phyloP scores from a whole-genome alignment of 2,888 invertebrate species.

The Sepioteuthis lessoniana region DNA sequence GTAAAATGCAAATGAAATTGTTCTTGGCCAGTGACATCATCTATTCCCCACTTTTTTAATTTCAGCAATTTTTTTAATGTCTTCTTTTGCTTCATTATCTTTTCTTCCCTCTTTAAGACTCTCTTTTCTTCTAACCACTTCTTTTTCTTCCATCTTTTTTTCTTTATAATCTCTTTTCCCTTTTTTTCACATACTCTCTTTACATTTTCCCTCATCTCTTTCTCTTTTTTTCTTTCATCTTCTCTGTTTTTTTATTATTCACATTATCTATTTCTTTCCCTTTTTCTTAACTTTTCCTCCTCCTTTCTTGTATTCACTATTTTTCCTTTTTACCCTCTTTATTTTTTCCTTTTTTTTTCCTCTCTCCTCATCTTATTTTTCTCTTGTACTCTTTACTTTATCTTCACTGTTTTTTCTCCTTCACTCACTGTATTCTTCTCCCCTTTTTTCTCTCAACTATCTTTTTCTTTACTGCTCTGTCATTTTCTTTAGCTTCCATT shows the following conservation, averaged over 20 bases:
- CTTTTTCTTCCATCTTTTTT: not conserved
- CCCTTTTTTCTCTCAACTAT: not conserved
- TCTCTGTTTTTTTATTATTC: not conserved
- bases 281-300: not conserved
- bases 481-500: not conserved
- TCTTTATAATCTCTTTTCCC: not conserved
- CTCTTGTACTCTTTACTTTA: not conserved
- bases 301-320: too few relatives aligned
- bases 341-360: not conserved
- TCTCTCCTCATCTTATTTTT: not conserved
- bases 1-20: too few relatives aligned
- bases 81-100: too few relatives aligned
- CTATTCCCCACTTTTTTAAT: too few relatives aligned
- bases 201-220: not conserved
- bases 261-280: not conserved
- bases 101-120: too few relatives aligned
- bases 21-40: too few relatives aligned
- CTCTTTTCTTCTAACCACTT: too few relatives aligned
- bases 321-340: not conserved
- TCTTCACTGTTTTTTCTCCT: not conserved
- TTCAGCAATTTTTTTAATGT: too few relatives aligned
- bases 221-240: not conserved
- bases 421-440: accelerated
- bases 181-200: not conserved
- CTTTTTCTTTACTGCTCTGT: not conserved